Conservation (phyloP, 2,797 vertebrate genomes). For the Taeniopygia guttata region DNA sequence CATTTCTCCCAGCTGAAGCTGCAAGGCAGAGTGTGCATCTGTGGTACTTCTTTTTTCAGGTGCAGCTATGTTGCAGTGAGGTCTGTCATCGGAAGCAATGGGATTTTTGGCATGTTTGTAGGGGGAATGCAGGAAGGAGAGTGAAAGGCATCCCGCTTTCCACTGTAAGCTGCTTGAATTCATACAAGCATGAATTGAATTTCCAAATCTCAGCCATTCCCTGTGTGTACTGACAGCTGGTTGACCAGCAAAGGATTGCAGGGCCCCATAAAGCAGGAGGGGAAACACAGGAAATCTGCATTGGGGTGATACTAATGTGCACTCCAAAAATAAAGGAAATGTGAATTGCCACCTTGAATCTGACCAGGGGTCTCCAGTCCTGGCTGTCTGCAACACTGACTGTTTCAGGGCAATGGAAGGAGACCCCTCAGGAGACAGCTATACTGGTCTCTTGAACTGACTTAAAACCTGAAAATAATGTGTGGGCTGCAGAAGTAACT, state of each 20-base stretch:
- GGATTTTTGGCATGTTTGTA: conserved; percentile 26
- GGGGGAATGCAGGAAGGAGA: neutral
- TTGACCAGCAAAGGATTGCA: neutral
- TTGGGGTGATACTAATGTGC: neutral
- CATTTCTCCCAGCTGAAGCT: conserved; percentile 80
- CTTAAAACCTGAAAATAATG: neutral
- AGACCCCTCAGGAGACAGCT: neutral
- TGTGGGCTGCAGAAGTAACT: neutral
- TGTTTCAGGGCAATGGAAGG: neutral
- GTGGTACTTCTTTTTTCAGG: conserved; percentile 55
- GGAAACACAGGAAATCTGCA: neutral
- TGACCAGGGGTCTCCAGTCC: neutral
- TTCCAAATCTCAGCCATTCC: neutral
- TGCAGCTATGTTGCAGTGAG: conserved; percentile 23
- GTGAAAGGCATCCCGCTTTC: neutral
- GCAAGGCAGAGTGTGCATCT: conserved; percentile 72
- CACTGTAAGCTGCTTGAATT: neutral
- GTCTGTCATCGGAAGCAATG: neutral
- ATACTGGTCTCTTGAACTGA: neutral
- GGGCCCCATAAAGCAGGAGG: neutral
- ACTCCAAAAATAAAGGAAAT: neutral
- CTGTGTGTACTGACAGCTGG: neutral
- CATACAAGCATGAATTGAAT: neutral
- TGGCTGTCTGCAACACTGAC: neutral
- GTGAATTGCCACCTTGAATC: neutral